Evolutionary conservation across 2,797 vertebrate genomes (phyloP), one percentile per base, ranked within the genome.

Genomic region (Mormyrus proboscirostris): DNA sequence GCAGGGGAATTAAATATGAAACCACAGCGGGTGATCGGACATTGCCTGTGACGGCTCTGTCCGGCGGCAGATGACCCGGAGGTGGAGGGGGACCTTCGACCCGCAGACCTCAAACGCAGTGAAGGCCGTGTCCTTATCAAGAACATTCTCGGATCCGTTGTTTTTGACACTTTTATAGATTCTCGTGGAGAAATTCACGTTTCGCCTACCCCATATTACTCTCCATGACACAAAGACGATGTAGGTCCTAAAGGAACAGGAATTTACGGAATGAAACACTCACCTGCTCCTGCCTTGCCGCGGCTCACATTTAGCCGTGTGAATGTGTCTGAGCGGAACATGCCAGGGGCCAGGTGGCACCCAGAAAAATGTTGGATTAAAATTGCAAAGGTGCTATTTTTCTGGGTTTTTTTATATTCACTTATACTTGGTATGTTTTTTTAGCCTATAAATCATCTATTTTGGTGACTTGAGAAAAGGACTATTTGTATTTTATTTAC

Each of bases 401-500:
- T 65, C 19, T 87, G 91, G 88, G 89, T 44, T 89, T 92, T 92
- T 92, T 92, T 91, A 93, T 59, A 92, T 91, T 91, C 84, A 33
- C 29, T 62, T 93, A 89, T 90, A 92, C 91, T 82, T 83, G 55
- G 12, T 90, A 90, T 91, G 90, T 90, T 88, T 88, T 89, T 90
- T 33, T 33, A 33, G 86, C 88, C 88, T 90, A 89, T 91, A 86
- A 88, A 89, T 16, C 73, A 29, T 14, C 51, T 90, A 51, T 91
- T 88, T 90, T 91, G 82, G 69, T 62, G 87, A 84, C 44, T 50
- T 88, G 29, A 44, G 12, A 57, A 57, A 57, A 57, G 6, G 33
- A 76, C 19, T 73, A 41, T 55, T 59, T 89, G 44, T 82, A 83
- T 88, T 73, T 86, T 92, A 91, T 90, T 86, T 47, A 90, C 90